A percentile compares a stretch with the other conserved stretches of the same genome.
Conservation (phyloP, 2,797 vertebrate genomes). For the Enteromius argenteus region DNA sequence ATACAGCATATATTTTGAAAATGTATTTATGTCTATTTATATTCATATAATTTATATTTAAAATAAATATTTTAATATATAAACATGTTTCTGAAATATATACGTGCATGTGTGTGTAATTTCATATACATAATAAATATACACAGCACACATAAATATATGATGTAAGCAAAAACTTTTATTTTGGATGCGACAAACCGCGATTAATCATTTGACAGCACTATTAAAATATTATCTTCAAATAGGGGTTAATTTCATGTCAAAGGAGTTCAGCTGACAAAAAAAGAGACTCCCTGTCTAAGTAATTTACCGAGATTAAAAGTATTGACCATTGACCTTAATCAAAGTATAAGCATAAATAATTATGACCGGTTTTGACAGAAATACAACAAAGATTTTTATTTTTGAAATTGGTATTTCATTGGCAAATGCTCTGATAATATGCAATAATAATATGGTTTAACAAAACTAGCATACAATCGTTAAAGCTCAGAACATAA, state of each 20-base stretch:
- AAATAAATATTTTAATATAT: too few species aligned
- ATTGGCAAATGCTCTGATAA: conserved; percentile 28
- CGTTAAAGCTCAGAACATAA: conserved; percentile 12
- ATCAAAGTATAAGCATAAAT: not conserved
- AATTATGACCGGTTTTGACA: conserved; percentile 27
- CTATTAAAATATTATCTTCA: not conserved
- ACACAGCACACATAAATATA: too few species aligned
- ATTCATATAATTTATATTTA: too few species aligned
- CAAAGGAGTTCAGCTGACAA: not conserved
- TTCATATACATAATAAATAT: too few species aligned
- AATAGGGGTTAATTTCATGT: not conserved
- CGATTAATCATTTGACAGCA: too few species aligned
- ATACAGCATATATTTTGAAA: too few species aligned
- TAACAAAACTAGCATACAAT: conserved; percentile 29
- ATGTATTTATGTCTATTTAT: too few species aligned
- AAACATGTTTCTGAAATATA: too few species aligned
- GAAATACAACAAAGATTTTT: conserved; percentile 45
- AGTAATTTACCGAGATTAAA: not conserved
- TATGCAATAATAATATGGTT: conserved; percentile 27
- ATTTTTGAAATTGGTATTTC: conserved; percentile 38
- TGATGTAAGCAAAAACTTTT: too few species aligned
- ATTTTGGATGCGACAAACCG: too few species aligned
- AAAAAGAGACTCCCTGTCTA: not conserved
- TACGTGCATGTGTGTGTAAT: too few species aligned
- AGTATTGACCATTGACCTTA: not conserved